A percentile compares a stretch with the other conserved stretches of the same genome.
These are phyloP conservation scores for Zapornia atra DNA, from an alignment of 2,113 vertebrate genomes.

Conservation along the genomic window DNA sequence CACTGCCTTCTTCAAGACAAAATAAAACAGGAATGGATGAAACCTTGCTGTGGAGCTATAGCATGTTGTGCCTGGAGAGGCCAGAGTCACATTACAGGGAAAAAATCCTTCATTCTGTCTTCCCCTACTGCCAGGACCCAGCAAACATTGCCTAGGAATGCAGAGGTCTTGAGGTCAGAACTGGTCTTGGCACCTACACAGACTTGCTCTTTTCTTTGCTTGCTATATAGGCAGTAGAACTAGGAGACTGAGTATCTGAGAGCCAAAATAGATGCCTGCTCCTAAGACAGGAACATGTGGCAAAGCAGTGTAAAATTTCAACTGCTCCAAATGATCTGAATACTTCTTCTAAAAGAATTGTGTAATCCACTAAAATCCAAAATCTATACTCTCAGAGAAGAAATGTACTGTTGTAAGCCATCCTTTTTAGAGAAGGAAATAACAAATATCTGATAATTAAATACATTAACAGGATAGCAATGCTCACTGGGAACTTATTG, in stretches of 20 bases:
- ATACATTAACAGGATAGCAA: background rate
- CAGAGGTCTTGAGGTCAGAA: background rate
- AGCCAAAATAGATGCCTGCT: background rate
- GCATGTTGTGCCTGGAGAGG: background rate
- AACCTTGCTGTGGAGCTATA: background rate
- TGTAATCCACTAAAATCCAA: background rate
- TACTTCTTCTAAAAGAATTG: background rate
- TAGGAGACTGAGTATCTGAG: background rate
- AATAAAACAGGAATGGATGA: background rate
- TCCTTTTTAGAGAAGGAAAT: background rate
- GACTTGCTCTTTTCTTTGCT: background rate
- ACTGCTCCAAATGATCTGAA: background rate
- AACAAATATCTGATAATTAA: slow-evolving; percentile 1
- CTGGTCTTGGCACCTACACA: background rate
- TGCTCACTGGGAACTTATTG: background rate
- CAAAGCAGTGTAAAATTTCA: background rate
- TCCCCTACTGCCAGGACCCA: background rate
- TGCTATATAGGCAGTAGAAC: background rate
- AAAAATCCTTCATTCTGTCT: background rate
- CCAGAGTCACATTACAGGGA: background rate
- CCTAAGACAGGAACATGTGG: background rate
- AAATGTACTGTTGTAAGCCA: background rate
- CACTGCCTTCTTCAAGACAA: background rate
- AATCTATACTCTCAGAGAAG: background rate
- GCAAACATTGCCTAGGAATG: background rate